A percentile compares a stretch with the other conserved stretches of the same genome.
Conservation (phyloP, 64 coral and sea anemone species). For the Catalaphyllia jardinei region DNA sequence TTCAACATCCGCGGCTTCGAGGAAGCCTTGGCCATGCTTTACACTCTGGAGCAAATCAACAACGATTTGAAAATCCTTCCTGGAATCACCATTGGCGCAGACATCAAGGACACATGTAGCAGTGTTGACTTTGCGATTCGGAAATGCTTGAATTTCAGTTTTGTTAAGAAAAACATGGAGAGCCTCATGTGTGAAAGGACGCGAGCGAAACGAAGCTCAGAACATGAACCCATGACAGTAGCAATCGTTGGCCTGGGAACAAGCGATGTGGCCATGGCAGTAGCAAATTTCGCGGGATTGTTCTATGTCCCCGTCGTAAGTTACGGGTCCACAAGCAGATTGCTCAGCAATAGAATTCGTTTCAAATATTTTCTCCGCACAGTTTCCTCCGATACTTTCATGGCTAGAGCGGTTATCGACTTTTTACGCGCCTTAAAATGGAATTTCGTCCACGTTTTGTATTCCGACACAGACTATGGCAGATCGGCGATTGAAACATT, state of each 20-base stretch:
- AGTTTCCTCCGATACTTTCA: slow-evolving; percentile 68
- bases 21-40: slow-evolving; percentile 74
- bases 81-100: slow-evolving; percentile 71
- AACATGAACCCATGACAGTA: slow-evolving; percentile 28
- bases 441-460: slow-evolving; percentile 82
- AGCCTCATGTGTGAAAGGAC: background rate
- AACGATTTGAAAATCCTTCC: slow-evolving; percentile 64
- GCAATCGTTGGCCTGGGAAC: slow-evolving; percentile 66
- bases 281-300: slow-evolving; percentile 68
- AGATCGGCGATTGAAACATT: slow-evolving; percentile 82
- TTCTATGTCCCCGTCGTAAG: slow-evolving; percentile 88
- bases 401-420: slow-evolving; percentile 77
- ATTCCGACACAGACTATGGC: slow-evolving; percentile 94
- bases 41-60: slow-evolving; percentile 74
- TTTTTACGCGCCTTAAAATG: slow-evolving; percentile 65
- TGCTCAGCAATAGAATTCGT: slow-evolving; percentile 80
- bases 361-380: slow-evolving; percentile 91
- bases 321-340: slow-evolving; percentile 73
- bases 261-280: slow-evolving; percentile 83
- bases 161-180: slow-evolving; percentile 60
- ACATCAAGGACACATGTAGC: slow-evolving; percentile 85
- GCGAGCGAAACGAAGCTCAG: background rate
- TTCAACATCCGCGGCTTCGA: slow-evolving; percentile 70
- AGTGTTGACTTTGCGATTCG: slow-evolving; percentile 78
- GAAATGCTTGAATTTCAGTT: slow-evolving; percentile 80